Conservation (phyloP, 1,140 invertebrate species). For the Heliothis virescens region DNA sequence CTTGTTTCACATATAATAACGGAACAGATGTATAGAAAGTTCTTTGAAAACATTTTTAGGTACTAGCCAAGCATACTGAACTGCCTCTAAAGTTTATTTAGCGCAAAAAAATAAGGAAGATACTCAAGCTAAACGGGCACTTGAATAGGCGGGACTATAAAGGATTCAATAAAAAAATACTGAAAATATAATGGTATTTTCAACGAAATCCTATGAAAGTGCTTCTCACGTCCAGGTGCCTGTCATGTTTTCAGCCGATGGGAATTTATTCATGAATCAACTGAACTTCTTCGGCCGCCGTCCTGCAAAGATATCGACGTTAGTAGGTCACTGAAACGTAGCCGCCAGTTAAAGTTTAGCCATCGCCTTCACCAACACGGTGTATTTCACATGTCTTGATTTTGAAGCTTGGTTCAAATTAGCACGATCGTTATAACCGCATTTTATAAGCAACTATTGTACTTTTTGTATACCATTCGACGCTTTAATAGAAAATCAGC, state of each 20-base stretch:
- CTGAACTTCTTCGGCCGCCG: constrained; percentile 3
- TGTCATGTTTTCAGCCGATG: constrained; percentile 15
- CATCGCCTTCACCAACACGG: background rate
- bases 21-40: too few species aligned
- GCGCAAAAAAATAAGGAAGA: too few species aligned
- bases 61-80: too few species aligned
- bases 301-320: constrained; percentile 28
- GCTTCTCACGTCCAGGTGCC: background rate
- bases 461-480: too few species aligned
- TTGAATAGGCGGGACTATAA: too few species aligned
- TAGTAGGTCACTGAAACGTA: constrained; percentile 24
- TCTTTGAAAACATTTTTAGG: too few species aligned
- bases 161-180: too few species aligned
- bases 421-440: too few species aligned
- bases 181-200: background rate
- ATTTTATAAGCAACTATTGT: background rate
- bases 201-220: background rate
- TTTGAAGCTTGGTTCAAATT: background rate
- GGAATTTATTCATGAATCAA: constrained; percentile 49
- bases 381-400: background rate
- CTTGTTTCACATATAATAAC: too few species aligned
- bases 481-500: too few species aligned
- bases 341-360: constrained; percentile 5
- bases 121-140: too few species aligned
- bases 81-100: too few species aligned